phyloP scores from a whole-genome alignment of 2,797 vertebrate genomes.

The Bovichtus variegatus region DNA sequence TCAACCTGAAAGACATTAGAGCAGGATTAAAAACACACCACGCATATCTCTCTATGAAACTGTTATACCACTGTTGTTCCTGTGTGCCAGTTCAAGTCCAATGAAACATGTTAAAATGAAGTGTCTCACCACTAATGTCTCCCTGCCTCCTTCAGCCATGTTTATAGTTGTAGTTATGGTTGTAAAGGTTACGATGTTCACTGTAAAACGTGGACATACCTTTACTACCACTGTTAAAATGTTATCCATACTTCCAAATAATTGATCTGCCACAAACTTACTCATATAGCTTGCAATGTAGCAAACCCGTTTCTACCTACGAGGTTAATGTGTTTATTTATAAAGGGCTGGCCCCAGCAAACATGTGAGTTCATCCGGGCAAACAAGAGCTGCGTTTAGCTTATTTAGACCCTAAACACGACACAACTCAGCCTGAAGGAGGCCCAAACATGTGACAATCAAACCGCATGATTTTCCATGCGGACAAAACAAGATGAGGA shows the following conservation, averaged over 20 bases:
- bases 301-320: neutral
- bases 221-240: neutral
- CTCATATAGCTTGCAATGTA: too few relatives aligned
- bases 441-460: slow-evolving; percentile 38
- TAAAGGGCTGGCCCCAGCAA: too few relatives aligned
- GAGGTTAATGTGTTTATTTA: neutral
- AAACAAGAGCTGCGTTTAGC: neutral
- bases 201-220: neutral
- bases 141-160: neutral
- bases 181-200: neutral
- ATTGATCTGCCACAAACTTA: neutral
- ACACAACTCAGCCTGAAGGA: slow-evolving; percentile 27
- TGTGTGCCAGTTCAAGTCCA: neutral
- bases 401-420: neutral
- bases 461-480: slow-evolving; percentile 56
- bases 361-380: too few relatives aligned
- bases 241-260: neutral
- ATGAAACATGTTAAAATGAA: neutral
- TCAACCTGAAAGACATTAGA: slow-evolving; percentile 62
- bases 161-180: neutral
- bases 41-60: neutral
- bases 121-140: neutral
- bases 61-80: neutral
- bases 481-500: slow-evolving; percentile 51
- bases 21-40: neutral